Percentiles rank a stretch among this genome's conserved stretches.
Conservation (phyloP, 2,888 invertebrate genomes). For the Carterocephalus palaemon region DNA sequence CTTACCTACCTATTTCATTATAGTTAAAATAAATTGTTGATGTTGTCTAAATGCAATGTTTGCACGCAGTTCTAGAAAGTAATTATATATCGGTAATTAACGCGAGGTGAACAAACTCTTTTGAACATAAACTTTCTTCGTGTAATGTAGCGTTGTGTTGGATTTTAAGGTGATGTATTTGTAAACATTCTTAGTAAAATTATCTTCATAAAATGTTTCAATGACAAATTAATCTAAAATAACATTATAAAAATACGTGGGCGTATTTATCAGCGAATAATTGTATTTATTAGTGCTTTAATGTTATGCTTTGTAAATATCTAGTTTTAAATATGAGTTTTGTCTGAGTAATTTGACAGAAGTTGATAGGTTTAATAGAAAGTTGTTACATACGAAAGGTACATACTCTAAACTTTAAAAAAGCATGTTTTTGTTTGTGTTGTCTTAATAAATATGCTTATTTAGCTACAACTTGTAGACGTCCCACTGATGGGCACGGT, state of each 20-base stretch:
- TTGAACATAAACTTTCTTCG: slow-evolving; percentile 16
- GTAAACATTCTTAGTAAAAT: slow-evolving; percentile 7
- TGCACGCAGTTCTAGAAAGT: slow-evolving; percentile 22
- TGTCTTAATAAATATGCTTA: no score
- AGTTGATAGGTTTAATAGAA: no score
- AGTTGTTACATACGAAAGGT: no score
- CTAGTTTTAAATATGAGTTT: no score
- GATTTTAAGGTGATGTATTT: not conserved
- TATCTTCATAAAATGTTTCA: not conserved
- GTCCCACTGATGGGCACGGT: no score
- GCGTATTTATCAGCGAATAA: not conserved
- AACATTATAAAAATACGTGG: not conserved
- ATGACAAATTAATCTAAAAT: not conserved
- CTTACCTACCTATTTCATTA: slow-evolving; percentile 7
- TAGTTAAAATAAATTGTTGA: slow-evolving; percentile 8
- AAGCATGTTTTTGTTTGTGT: no score
- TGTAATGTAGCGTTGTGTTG: slow-evolving; percentile 15
- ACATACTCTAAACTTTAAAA: no score
- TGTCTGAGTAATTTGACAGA: no score
- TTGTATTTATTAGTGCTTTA: no score
- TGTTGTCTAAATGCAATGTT: slow-evolving; percentile 11
- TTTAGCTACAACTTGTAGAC: no score
- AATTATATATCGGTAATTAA: slow-evolving; percentile 7
- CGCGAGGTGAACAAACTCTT: slow-evolving; percentile 19
- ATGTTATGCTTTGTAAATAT: no score